Evolutionary conservation across 2,797 vertebrate species (phyloP), one percentile per base, ranked within the genome.

Genomic region (Urocyon cinereoargenteus): DNA sequence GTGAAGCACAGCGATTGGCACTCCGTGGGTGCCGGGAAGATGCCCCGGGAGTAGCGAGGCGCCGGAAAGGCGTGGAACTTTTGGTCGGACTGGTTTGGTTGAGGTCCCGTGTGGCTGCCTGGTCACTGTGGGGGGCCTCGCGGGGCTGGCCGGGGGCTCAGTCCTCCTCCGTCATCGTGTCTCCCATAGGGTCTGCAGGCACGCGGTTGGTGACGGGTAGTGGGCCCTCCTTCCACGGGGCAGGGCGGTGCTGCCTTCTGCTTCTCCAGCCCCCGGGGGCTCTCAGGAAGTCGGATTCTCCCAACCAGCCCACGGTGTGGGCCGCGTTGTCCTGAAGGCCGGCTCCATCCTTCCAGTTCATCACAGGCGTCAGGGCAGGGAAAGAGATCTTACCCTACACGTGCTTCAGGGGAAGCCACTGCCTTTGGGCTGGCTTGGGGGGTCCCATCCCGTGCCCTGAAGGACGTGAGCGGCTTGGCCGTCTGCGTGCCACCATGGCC

Each of bases 401-500:
- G 31, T 61, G 36, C 55, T 89, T 28, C 24, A 24, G 40, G 26
- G 72, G 77, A 85, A 24, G 36, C 31, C n/a, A 22, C 64, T 6
- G 59, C 24, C n/a, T 85, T 45, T 59, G 72, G 75, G 5, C 83
- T 28, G 28, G 61, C 6, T 3, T 66, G 59, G 68, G 22, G 57
- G 40, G 36, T 36, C 22, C 24, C 68, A 45, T 45, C 40, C 40
- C 1, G 40, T 45, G 40, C 40, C 40, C 40, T 45, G 40, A 45
- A 45, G 40, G 40, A 45, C 7, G 7, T 45, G 40, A 45, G 40
- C 40, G 40, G 40, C 40, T 45, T 45, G 40, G 40, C 40, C 7
- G 1, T 45, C 31, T 28, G 2, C 6, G 8, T 24, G 5, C 0
- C n/a, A 6, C 4, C 82, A n/a, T 1, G 6, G 6, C 55, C 61